Evolutionary conservation across 2,888 invertebrate species (phyloP).

Genomic region (Noctua janthe): DNA sequence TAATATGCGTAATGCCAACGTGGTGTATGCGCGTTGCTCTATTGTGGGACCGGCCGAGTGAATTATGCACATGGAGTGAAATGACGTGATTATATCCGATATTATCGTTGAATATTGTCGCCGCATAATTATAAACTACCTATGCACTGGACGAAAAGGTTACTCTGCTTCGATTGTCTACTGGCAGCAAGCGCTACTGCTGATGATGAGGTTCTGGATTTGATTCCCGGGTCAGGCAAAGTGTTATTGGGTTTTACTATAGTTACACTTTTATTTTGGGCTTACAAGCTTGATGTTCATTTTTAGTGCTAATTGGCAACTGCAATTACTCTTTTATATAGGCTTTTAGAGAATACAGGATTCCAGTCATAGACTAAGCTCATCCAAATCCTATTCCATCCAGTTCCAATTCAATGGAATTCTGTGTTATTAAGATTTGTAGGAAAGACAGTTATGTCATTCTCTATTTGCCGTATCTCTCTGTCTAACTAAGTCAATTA

Average conservation of each 20-base stretch:
- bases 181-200: not conserved
- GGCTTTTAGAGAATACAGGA: not conserved
- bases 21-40: slow-evolving; percentile 83
- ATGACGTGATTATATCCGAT: slow-evolving; percentile 82
- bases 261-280: not conserved
- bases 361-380: not conserved
- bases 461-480: slow-evolving; percentile 6
- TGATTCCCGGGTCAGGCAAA: not conserved
- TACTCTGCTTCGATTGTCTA: not conserved
- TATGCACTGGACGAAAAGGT: slow-evolving; percentile 25
- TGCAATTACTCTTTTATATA: not conserved
- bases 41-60: slow-evolving; percentile 79
- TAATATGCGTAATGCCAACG: slow-evolving; percentile 85
- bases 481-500: slow-evolving; percentile 18
- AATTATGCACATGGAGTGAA: slow-evolving; percentile 82
- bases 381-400: slow-evolving; percentile 9
- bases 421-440: not conserved
- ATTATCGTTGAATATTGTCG: slow-evolving; percentile 72
- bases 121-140: slow-evolving; percentile 66
- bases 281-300: not conserved
- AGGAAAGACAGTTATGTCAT: not conserved
- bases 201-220: not conserved
- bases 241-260: not conserved
- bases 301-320: not conserved
- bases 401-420: not conserved